These are phyloP conservation scores for Pagetopsis macropterus DNA, from an alignment of 2,797 vertebrate genomes.

Conservation along the genomic window DNA sequence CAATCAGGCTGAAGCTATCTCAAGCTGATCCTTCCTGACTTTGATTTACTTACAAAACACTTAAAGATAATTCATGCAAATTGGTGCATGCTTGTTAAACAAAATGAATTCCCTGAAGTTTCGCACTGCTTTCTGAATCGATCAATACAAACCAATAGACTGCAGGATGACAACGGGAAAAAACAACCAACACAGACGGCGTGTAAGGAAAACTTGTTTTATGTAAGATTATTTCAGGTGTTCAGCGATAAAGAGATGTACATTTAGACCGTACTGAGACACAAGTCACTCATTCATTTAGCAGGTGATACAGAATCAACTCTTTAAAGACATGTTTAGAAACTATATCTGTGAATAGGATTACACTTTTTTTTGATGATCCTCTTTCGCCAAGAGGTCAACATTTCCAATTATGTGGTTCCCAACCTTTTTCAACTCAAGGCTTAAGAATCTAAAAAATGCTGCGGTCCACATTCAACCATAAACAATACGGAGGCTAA, in stretches of 20 bases:
- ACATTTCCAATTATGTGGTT: background rate
- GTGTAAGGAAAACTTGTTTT: too few species aligned
- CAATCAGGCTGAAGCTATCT: slow-evolving; percentile 5
- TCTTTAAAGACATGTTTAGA: background rate
- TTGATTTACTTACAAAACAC: slow-evolving; percentile 21
- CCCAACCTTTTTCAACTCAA: too few species aligned
- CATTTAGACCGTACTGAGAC: too few species aligned
- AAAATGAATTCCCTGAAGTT: slow-evolving; percentile 22
- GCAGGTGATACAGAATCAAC: too few species aligned
- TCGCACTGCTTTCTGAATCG: slow-evolving; percentile 44
- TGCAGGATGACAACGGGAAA: background rate
- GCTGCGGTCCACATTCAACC: too few species aligned
- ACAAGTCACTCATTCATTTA: too few species aligned
- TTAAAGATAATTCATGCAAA: slow-evolving; percentile 15
- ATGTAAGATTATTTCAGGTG: too few species aligned
- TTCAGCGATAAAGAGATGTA: too few species aligned
- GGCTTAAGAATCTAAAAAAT: too few species aligned
- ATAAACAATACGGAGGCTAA: too few species aligned
- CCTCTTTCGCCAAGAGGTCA: background rate
- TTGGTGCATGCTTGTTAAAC: slow-evolving; percentile 5
- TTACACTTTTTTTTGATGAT: slow-evolving; percentile 17
- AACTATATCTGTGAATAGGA: background rate
- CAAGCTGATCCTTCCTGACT: background rate
- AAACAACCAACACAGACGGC: background rate
- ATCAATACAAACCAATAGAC: background rate